Evolutionary conservation across 2,797 vertebrate genomes (phyloP).

Genomic region (Schizothorax lantsangensis): DNA sequence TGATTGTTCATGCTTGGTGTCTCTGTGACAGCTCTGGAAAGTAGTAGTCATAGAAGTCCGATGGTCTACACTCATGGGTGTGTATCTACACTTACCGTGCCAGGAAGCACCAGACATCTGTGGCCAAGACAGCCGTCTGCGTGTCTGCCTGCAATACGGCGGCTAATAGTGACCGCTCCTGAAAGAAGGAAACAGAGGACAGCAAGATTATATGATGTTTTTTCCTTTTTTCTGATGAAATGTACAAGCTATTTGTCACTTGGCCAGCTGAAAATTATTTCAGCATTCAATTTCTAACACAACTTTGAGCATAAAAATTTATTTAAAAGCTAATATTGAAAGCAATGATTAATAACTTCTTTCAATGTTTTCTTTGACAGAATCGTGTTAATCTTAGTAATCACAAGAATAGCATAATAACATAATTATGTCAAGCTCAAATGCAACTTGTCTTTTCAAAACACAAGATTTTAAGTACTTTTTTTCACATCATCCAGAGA

Average conservation of each 20-base stretch:
- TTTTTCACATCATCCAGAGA: neutral
- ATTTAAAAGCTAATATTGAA: neutral
- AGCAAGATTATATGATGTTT: neutral
- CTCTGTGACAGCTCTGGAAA: conserved; percentile 20
- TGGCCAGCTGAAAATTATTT: neutral
- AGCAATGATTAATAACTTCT: neutral
- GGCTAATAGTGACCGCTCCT: conserved; percentile 86
- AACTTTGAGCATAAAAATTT: neutral
- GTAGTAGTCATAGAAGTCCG: neutral
- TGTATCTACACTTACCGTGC: conserved; percentile 80
- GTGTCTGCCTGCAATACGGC: conserved; percentile 84
- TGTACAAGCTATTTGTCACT: neutral
- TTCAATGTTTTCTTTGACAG: neutral
- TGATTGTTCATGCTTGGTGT: neutral
- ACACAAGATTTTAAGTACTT: neutral
- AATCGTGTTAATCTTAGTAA: neutral
- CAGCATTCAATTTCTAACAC: neutral
- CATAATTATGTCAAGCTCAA: neutral
- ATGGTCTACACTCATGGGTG: conserved; percentile 16
- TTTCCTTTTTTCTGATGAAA: neutral
- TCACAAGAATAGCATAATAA: neutral
- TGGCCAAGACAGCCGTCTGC: conserved; percentile 85
- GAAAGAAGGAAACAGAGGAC: conserved; percentile 20
- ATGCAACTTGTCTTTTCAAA: neutral
- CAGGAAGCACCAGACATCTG: conserved; percentile 94